A percentile compares a stretch with the other conserved stretches of the same genome.
phyloP scores from a whole-genome alignment of 2,797 vertebrate species.

The Prunella strophiata region DNA sequence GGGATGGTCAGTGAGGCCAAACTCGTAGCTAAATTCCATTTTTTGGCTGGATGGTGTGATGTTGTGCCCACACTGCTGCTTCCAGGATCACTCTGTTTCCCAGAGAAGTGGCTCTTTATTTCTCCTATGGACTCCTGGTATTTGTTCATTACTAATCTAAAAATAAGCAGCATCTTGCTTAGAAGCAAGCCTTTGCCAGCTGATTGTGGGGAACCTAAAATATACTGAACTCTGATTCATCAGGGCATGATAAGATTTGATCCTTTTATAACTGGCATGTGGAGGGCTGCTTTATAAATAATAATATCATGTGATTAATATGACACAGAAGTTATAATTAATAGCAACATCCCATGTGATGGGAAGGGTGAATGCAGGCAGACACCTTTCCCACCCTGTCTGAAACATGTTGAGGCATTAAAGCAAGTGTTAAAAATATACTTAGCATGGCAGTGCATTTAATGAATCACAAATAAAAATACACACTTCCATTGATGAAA shows the following conservation, averaged over 20 bases:
- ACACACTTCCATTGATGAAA: neutral
- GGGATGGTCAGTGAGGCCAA: neutral
- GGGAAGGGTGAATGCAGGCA: neutral
- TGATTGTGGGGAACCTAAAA: neutral
- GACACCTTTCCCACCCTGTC: neutral
- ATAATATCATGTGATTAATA: neutral
- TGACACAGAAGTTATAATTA: conserved; percentile 15
- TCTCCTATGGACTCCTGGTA: neutral
- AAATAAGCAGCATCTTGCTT: neutral
- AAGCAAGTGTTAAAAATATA: neutral
- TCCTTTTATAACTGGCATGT: neutral
- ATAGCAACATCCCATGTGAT: neutral
- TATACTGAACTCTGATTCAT: conserved; percentile 9
- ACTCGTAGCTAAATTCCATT: neutral
- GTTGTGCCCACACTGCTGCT: neutral
- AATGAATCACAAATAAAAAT: neutral
- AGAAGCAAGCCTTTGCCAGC: neutral
- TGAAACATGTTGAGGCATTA: neutral
- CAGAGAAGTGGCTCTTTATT: neutral
- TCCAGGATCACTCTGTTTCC: neutral
- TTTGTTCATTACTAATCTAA: neutral
- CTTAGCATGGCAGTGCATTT: neutral
- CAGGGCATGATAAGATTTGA: neutral
- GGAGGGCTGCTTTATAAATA: conserved; percentile 4
- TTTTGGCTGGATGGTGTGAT: neutral